These are phyloP conservation scores for Acromyrmex charruanus DNA, from an alignment of 1,140 invertebrate genomes.

Conservation along the genomic window DNA sequence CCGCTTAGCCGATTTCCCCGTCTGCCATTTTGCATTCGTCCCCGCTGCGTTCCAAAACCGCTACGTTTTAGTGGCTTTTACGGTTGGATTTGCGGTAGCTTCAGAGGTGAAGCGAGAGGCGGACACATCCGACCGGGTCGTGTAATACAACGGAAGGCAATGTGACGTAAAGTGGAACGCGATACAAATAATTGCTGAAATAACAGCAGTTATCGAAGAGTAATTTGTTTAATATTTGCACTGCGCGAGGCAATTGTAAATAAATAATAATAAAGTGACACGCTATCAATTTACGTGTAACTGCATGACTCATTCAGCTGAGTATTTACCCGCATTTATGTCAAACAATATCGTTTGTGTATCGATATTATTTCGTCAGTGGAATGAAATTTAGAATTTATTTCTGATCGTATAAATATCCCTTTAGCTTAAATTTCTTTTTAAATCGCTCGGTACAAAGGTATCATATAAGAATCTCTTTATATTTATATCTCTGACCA, in stretches of 20 bases:
- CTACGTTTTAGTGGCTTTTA: conserved; percentile 52
- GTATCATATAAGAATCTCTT: not conserved
- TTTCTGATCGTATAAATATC: not conserved
- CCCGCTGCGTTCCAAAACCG: conserved; percentile 15
- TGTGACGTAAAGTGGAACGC: conserved; percentile 14
- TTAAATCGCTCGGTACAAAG: not conserved
- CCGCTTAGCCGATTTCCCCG: not conserved
- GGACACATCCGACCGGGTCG: not conserved
- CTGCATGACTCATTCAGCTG: not conserved
- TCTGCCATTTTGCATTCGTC: conserved; percentile 44
- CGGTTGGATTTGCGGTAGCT: conserved; percentile 45
- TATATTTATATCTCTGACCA: no score
- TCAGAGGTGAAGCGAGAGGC: conserved; percentile 14
- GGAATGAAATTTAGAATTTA: conserved; percentile 3
- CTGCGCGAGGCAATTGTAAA: not conserved
- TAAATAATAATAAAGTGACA: conserved; percentile 13
- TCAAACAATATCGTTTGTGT: not conserved
- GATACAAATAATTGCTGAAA: not conserved
- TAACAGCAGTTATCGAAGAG: not conserved
- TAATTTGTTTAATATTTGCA: conserved; percentile 22
- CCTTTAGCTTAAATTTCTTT: not conserved
- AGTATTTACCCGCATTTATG: not conserved
- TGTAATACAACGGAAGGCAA: conserved; percentile 7
- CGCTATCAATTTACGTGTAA: conserved; percentile 29
- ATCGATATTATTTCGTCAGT: no score